These are phyloP conservation scores for Phengaris alcon DNA, from an alignment of 2,888 invertebrate genomes.

Conservation along the genomic window DNA sequence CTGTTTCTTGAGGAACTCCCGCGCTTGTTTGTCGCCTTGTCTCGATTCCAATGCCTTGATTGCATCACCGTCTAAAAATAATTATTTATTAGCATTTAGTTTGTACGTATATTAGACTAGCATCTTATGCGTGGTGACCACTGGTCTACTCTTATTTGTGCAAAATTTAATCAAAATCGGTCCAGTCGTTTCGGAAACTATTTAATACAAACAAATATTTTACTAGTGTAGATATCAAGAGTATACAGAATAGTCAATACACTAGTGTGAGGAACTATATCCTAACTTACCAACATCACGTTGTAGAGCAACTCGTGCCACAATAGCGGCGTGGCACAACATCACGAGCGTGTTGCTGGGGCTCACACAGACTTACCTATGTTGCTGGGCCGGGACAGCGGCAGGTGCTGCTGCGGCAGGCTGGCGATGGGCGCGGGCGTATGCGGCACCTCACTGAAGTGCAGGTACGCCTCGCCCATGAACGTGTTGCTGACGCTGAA, in stretches of 20 bases:
- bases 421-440: slow-evolving; percentile 79
- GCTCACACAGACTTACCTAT: slow-evolving; percentile 68
- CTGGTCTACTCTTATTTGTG: too few species aligned
- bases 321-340: too few species aligned
- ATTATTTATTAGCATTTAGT: neutral
- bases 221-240: too few species aligned
- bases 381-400: slow-evolving; percentile 83
- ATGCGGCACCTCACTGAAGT: slow-evolving; percentile 86
- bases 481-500: slow-evolving; percentile 94
- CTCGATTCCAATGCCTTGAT: slow-evolving; percentile 88
- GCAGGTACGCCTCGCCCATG: slow-evolving; percentile 95
- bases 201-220: too few species aligned
- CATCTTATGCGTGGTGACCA: too few species aligned
- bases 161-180: too few species aligned
- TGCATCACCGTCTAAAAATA: slow-evolving; percentile 81
- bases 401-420: slow-evolving; percentile 86
- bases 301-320: too few species aligned
- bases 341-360: neutral
- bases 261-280: too few species aligned
- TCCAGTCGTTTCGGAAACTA: too few species aligned
- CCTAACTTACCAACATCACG: too few species aligned
- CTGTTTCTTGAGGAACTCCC: slow-evolving; percentile 91
- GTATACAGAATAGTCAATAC: too few species aligned
- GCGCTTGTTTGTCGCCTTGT: slow-evolving; percentile 92
- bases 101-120: too few species aligned